phyloP scores from a whole-genome alignment of 1,140 invertebrate species.

The Pinna nobilis region DNA sequence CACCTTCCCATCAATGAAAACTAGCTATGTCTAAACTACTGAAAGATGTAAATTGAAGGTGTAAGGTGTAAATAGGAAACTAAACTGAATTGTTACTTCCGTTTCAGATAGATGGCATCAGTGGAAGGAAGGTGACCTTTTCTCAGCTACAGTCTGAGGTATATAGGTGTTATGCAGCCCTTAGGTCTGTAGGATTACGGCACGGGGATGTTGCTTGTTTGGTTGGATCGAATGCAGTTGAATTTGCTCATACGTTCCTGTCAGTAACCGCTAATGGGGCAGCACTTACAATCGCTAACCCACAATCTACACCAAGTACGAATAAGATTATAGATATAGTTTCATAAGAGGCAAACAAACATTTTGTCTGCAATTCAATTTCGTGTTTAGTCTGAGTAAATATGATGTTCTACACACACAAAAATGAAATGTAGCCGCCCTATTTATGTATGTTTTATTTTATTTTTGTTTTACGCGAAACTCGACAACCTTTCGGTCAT shows the following conservation, averaged over 20 bases:
- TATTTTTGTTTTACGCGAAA: too few relatives aligned
- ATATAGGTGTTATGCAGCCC: constrained; percentile 80
- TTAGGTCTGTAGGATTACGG: constrained; percentile 79
- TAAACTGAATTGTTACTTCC: background rate
- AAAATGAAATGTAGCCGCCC: background rate
- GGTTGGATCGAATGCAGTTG: constrained; percentile 85
- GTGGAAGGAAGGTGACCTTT: constrained; percentile 83
- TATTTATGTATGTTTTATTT: background rate
- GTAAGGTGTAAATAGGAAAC: too few relatives aligned
- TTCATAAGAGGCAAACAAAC: background rate
- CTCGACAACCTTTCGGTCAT: too few relatives aligned
- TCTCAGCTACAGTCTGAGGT: constrained; percentile 80
- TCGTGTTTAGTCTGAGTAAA: background rate
- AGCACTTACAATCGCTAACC: constrained; percentile 86
- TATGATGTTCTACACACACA: background rate
- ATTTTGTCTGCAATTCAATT: background rate
- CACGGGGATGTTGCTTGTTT: constrained; percentile 84
- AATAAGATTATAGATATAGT: background rate
- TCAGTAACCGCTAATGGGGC: constrained; percentile 83
- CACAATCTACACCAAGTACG: constrained; percentile 85
- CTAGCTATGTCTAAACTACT: too few relatives aligned
- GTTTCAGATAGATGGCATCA: constrained; percentile 75
- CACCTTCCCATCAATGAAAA: too few relatives aligned
- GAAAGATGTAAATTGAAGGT: too few relatives aligned
- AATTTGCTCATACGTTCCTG: constrained; percentile 82